Conservation (phyloP, 2,888 invertebrate species). For the Drosophila formosana region DNA sequence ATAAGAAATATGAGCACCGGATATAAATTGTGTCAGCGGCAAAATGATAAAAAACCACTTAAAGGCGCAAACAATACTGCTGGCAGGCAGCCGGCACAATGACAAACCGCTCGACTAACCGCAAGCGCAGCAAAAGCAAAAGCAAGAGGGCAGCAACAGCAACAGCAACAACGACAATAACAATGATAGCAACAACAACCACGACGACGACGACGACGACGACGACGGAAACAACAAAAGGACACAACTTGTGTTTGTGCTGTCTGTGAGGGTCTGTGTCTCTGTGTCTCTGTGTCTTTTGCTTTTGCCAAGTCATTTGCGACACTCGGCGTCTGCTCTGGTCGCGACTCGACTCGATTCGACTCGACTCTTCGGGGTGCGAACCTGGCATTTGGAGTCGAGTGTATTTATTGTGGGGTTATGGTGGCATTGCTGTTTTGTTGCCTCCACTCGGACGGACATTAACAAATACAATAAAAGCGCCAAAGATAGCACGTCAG, state of each 20-base stretch:
- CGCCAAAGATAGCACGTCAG: conserved; percentile 81
- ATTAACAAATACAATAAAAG: conserved; percentile 81
- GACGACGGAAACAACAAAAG: conserved; percentile 77
- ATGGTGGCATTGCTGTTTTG: neutral
- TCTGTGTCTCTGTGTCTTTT: conserved; percentile 53
- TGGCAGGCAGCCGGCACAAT: conserved; percentile 72
- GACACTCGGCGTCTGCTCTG: conserved; percentile 59
- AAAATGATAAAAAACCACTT: conserved; percentile 84
- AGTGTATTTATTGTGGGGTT: conserved; percentile 6
- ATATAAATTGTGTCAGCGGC: conserved; percentile 85
- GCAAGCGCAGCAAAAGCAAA: conserved; percentile 65
- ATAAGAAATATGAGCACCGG: conserved; percentile 85
- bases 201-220: conserved; percentile 38
- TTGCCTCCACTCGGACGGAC: conserved; percentile 55
- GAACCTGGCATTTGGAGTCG: neutral
- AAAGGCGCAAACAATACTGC: conserved; percentile 82
- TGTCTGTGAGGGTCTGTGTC: conserved; percentile 37
- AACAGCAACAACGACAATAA: conserved; percentile 34
- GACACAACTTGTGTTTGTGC: conserved; percentile 74
- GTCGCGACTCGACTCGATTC: neutral
- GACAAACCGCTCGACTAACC: conserved; percentile 81
- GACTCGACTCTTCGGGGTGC: conserved; percentile 5
- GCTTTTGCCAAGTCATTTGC: conserved; percentile 76
- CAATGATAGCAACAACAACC: conserved; percentile 46
- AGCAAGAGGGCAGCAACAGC: conserved; percentile 39